phyloP scores from a whole-genome alignment of 2,113 vertebrate species.

The Xiphophorus couchianus region DNA sequence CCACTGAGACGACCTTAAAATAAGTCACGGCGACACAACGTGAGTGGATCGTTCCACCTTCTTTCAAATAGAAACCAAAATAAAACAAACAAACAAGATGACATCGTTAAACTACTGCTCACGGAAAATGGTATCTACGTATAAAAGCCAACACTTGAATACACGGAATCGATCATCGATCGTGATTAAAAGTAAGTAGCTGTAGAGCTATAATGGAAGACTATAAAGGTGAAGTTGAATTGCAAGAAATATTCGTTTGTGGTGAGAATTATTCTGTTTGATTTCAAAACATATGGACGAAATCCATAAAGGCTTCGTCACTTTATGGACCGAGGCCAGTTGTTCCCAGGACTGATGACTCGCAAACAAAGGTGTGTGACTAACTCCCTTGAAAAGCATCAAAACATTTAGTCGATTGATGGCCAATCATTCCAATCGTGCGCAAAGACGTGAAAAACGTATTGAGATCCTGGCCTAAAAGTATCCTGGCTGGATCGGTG shows the following conservation, averaged over 20 bases:
- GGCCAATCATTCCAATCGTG: neutral
- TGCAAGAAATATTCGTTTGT: slow-evolving; percentile 39
- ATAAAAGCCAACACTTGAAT: slow-evolving; percentile 35
- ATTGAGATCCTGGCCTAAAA: neutral
- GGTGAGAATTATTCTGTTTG: slow-evolving; percentile 1
- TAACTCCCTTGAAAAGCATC: neutral
- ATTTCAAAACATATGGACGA: neutral
- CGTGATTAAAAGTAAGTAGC: slow-evolving; percentile 1
- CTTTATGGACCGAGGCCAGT: too few species aligned
- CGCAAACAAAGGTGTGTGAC: neutral
- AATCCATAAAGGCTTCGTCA: too few species aligned
- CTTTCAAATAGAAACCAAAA: neutral
- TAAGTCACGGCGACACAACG: neutral
- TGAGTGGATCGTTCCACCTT: neutral
- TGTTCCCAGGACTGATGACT: too few species aligned
- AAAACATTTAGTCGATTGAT: neutral
- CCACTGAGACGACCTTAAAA: slow-evolving; percentile 15
- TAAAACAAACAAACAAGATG: slow-evolving; percentile 19
- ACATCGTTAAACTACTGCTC: slow-evolving; percentile 14
- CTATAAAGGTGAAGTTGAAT: slow-evolving; percentile 39
- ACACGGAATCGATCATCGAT: slow-evolving; percentile 21
- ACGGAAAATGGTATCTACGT: slow-evolving; percentile 51
- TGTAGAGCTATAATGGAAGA: slow-evolving; percentile 60
- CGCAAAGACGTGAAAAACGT: neutral
- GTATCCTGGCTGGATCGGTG: neutral